These are phyloP conservation scores for Karalla daura DNA, from an alignment of 2,797 vertebrate genomes.

Conservation along the genomic window DNA sequence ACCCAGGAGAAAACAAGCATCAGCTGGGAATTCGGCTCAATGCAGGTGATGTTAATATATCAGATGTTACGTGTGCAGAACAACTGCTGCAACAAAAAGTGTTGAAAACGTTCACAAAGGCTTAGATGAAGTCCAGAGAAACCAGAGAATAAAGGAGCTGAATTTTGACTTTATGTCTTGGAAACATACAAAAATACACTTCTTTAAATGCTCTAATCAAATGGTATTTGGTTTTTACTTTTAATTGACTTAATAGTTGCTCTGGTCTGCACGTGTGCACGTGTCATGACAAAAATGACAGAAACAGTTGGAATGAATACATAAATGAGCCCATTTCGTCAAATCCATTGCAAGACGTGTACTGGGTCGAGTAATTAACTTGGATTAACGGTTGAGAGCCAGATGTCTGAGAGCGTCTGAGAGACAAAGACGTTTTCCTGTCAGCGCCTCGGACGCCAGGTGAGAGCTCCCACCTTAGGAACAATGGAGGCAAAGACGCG, in stretches of 20 bases:
- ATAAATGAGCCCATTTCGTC: constrained; percentile 16
- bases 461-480: constrained; percentile 37
- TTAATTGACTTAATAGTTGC: too few species aligned
- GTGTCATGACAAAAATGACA: not conserved
- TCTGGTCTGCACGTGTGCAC: too few species aligned
- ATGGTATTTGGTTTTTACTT: too few species aligned
- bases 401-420: not conserved
- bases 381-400: not conserved
- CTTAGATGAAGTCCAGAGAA: too few species aligned
- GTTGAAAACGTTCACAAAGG: too few species aligned
- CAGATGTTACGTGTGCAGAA: too few species aligned
- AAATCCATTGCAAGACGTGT: not conserved
- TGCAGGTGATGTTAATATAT: not conserved
- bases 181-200: too few species aligned
- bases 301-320: constrained; percentile 12
- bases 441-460: constrained; percentile 14
- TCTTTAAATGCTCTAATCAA: too few species aligned
- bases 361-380: not conserved
- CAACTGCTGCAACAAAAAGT: too few species aligned
- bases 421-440: constrained; percentile 15
- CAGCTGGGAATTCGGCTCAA: not conserved
- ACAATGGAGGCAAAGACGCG: constrained; percentile 37
- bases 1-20: not conserved
- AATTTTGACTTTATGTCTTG: too few species aligned
- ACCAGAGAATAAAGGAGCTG: too few species aligned